A percentile compares a stretch with the other conserved stretches of the same genome.
Evolutionary conservation across 2,888 invertebrate species (phyloP).

Genomic region (Drosophila mimica): DNA sequence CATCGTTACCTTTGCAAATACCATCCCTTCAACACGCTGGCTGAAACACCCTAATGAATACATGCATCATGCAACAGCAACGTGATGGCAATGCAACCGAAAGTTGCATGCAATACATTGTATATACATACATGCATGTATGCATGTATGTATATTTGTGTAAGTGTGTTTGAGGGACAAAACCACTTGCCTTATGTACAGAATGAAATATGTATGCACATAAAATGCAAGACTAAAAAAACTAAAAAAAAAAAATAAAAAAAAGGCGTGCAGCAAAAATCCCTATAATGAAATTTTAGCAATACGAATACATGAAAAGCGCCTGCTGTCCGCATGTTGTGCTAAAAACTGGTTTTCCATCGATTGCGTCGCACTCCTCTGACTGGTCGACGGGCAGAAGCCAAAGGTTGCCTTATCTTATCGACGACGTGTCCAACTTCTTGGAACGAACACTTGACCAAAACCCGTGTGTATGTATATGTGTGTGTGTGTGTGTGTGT

Average conservation of each 20-base stretch:
- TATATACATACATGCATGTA: constrained; percentile 31
- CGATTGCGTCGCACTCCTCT: constrained; percentile 60
- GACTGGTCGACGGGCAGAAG: constrained; percentile 25
- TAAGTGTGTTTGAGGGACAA: constrained; percentile 44
- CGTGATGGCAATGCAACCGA: constrained; percentile 69
- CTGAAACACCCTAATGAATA: constrained; percentile 57
- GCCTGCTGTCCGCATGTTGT: constrained; percentile 37
- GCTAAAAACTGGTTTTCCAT: constrained; percentile 59
- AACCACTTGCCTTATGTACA: constrained; percentile 67
- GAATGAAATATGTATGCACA: constrained; percentile 15
- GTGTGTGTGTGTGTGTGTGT: background rate
- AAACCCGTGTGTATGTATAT: constrained; percentile 15
- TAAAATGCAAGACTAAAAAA: constrained; percentile 11
- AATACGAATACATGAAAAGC: constrained; percentile 44
- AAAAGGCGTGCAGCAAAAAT: constrained; percentile 51
- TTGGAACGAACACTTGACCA: constrained; percentile 68
- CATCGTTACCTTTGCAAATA: background rate
- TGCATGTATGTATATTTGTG: constrained; percentile 5
- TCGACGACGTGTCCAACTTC: constrained; percentile 48
- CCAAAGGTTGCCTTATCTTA: constrained; percentile 74
- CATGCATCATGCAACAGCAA: constrained; percentile 79
- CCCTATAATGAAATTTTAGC: constrained; percentile 62
- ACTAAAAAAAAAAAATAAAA: background rate
- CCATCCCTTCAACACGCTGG: background rate
- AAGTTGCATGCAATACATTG: constrained; percentile 52